Conservation (phyloP, 2,797 vertebrate genomes). For the Enteromius treurensis region DNA sequence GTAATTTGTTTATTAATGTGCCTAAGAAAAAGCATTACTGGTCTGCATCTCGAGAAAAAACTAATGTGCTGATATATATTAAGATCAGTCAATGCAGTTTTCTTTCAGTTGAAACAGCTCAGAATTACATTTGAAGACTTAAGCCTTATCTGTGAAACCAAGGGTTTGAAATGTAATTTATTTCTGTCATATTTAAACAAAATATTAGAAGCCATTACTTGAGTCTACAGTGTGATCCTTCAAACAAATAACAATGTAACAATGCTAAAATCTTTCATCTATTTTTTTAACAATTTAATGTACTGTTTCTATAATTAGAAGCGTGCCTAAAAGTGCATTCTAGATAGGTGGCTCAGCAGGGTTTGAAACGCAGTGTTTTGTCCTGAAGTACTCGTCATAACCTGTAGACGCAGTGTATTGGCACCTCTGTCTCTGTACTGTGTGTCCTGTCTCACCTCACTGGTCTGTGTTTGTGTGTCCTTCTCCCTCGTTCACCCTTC, state of each 20-base stretch:
- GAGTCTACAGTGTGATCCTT: background rate
- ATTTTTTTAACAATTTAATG: background rate
- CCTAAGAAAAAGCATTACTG: no score
- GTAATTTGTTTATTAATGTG: no score
- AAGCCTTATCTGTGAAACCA: no score
- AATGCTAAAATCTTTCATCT: background rate
- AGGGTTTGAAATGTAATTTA: background rate
- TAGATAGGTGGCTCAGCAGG: background rate
- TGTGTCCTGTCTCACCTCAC: slow-evolving; percentile 63
- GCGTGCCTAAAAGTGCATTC: background rate
- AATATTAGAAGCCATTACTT: background rate
- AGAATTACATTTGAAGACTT: no score
- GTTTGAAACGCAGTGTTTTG: background rate
- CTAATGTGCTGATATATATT: no score
- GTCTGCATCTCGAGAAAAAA: no score
- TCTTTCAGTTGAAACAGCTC: no score
- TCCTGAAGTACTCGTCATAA: background rate
- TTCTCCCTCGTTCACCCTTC: slow-evolving; percentile 66
- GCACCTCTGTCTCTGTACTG: slow-evolving; percentile 28
- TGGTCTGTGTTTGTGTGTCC: slow-evolving; percentile 50
- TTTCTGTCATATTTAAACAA: background rate
- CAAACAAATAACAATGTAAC: background rate
- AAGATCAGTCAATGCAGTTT: no score
- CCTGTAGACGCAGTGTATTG: background rate
- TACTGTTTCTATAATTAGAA: background rate